A percentile compares a stretch with the other conserved stretches of the same genome.
These are phyloP conservation scores for Chiloscyllium punctatum DNA, from an alignment of 2,797 vertebrate genomes.

Conservation along the genomic window DNA sequence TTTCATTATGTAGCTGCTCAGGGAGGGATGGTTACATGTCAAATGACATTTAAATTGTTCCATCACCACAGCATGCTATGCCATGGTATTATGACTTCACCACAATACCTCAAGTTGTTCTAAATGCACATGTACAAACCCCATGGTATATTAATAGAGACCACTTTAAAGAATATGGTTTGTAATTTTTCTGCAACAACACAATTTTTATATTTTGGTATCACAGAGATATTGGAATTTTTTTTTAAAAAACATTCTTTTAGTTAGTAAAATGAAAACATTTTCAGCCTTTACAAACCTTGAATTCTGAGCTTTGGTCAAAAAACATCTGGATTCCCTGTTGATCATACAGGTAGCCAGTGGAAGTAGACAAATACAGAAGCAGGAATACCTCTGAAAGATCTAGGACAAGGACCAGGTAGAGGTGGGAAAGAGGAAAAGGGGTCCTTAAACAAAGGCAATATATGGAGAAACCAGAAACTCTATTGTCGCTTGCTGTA, in stretches of 20 bases:
- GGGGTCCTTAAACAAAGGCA: background rate
- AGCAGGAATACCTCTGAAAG: background rate
- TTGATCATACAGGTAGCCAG: background rate
- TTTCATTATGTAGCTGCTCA: background rate
- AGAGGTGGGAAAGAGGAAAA: background rate
- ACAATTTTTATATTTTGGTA: background rate
- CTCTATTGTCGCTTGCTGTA: background rate
- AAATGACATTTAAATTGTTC: background rate
- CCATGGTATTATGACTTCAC: constrained; percentile 24
- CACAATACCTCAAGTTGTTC: background rate
- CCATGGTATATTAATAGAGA: background rate
- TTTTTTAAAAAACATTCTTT: background rate
- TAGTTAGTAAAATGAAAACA: background rate
- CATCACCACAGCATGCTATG: background rate
- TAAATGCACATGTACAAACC: background rate
- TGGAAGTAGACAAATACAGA: background rate
- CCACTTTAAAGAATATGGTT: background rate
- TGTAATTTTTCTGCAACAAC: background rate
- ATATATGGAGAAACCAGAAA: background rate
- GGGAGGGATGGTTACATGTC: background rate
- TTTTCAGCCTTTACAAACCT: background rate
- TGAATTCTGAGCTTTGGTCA: background rate
- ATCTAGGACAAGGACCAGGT: background rate
- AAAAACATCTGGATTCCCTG: background rate
- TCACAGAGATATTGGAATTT: background rate